phyloP scores from a whole-genome alignment of 2,888 invertebrate genomes.

The Sphinx pinastri region DNA sequence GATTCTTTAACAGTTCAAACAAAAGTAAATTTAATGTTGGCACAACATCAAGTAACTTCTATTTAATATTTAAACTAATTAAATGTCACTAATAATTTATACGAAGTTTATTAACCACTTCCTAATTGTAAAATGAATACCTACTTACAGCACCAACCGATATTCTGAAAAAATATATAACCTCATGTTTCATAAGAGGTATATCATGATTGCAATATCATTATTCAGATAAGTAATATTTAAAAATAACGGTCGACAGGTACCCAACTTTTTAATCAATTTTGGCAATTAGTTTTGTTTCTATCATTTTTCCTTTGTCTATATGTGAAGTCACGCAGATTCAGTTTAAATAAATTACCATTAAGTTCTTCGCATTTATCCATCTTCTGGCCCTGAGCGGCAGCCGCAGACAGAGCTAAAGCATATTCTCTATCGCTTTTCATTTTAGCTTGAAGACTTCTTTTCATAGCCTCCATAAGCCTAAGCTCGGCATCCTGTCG shows the following conservation, averaged over 20 bases:
- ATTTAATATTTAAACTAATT: conserved; percentile 2
- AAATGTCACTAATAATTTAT: not conserved
- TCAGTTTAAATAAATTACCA: conserved; percentile 67
- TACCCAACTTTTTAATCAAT: not conserved
- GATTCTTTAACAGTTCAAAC: too few species aligned
- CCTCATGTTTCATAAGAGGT: too few species aligned
- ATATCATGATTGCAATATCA: too few species aligned
- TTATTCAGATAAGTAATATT: not conserved
- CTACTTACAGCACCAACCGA: too few species aligned
- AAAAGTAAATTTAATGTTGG: conserved; percentile 4
- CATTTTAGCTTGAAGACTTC: conserved; percentile 93
- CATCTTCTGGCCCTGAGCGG: conserved; percentile 92
- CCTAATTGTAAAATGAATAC: not conserved
- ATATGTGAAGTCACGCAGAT: not conserved
- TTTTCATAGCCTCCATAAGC: conserved; percentile 95
- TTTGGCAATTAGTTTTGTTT: not conserved
- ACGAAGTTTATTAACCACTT: not conserved
- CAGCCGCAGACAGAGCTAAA: conserved; percentile 90
- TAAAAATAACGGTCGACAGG: not conserved
- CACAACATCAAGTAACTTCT: conserved; percentile 8
- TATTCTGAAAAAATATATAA: too few species aligned
- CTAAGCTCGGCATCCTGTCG: conserved; percentile 97
- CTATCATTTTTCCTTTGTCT: not conserved
- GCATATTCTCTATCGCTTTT: conserved; percentile 97
- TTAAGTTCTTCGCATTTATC: conserved; percentile 89